These are phyloP conservation scores for Tetropium fuscum DNA, from an alignment of 2,888 invertebrate species.

Conservation along the genomic window DNA sequence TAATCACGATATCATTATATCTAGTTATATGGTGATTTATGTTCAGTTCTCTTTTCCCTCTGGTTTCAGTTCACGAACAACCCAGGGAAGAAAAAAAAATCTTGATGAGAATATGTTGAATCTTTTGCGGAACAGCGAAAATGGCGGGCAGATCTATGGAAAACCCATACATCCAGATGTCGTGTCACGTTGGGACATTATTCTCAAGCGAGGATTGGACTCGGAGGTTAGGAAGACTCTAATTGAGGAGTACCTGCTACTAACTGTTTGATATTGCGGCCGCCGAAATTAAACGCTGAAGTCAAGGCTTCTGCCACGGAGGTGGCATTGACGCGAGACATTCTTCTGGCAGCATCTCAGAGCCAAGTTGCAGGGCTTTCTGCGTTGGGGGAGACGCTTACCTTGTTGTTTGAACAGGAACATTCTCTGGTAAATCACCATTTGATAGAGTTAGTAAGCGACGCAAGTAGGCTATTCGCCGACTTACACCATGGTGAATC, in stretches of 20 bases:
- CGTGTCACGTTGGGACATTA: neutral
- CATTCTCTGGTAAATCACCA: neutral
- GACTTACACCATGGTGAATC: neutral
- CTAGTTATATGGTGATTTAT: neutral
- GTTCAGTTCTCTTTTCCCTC: no score
- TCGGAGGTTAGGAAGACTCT: neutral
- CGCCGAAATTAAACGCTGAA: no score
- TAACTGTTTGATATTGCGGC: neutral
- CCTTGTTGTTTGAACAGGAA: neutral
- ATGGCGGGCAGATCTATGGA: neutral
- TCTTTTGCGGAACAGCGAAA: neutral
- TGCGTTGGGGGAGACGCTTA: neutral
- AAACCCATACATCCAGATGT: neutral
- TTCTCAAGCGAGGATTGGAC: neutral
- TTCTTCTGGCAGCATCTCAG: neutral
- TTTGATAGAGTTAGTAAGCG: neutral
- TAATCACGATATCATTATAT: neutral
- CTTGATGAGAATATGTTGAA: neutral
- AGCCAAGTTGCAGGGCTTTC: neutral
- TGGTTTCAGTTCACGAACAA: neutral
- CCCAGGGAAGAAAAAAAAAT: neutral
- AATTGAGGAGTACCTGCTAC: neutral
- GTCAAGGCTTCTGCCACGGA: no score
- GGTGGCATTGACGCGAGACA: neutral
- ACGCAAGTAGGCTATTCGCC: neutral